Conservation (phyloP, 2,888 invertebrate species). For the Caenorhabditis angaria region DNA sequence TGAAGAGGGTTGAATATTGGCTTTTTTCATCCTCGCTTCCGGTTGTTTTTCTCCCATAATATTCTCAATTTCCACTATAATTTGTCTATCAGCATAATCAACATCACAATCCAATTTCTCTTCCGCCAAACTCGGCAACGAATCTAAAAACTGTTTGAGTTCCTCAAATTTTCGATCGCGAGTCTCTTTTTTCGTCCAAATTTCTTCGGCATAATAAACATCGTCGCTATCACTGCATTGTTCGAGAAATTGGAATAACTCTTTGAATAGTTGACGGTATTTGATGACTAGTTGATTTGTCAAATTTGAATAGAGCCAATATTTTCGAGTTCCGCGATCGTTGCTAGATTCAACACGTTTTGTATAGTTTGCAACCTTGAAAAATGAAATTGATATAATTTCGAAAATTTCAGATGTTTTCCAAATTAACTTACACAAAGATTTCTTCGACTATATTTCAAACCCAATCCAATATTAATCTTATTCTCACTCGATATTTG, state of each 20-base stretch:
- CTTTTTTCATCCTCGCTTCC: conserved; percentile 9
- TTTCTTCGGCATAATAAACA: conserved; percentile 79
- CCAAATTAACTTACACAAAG: conserved; percentile 51
- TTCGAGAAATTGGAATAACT: conserved; percentile 79
- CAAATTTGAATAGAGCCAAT: conserved; percentile 52
- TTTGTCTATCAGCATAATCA: conserved; percentile 80
- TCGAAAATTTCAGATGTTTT: conserved; percentile 72
- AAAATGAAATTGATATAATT: conserved; percentile 2
- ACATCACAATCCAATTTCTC: conserved; percentile 80
- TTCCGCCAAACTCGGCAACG: conserved; percentile 72
- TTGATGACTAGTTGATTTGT: conserved; percentile 76
- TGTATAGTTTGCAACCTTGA: conserved; percentile 81
- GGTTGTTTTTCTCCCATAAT: background rate
- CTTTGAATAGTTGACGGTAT: conserved; percentile 81
- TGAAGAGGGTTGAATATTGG: background rate
- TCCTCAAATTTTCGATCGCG: conserved; percentile 68
- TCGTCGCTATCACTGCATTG: conserved; percentile 75
- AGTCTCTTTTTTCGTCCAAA: conserved; percentile 76
- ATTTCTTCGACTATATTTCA: conserved; percentile 85
- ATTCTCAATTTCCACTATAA: conserved; percentile 73
- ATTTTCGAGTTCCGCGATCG: conserved; percentile 6
- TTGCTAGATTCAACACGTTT: conserved; percentile 76
- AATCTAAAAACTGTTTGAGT: conserved; percentile 80
- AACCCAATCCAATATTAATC: conserved; percentile 86
- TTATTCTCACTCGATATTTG: conserved; percentile 61